Conservation (phyloP, 2,113 vertebrate genomes). For the Ranitomeya imitator region DNA sequence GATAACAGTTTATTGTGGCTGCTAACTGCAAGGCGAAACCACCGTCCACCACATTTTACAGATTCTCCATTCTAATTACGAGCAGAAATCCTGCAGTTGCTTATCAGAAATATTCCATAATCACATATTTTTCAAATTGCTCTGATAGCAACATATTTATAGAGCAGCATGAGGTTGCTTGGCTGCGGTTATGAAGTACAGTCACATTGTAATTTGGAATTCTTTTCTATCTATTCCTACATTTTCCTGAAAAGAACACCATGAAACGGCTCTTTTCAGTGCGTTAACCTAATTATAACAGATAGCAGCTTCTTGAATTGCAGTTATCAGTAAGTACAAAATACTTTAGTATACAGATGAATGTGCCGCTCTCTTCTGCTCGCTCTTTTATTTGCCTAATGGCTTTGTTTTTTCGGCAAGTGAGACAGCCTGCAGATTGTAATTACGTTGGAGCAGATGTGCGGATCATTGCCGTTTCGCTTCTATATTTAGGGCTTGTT, state of each 20-base stretch:
- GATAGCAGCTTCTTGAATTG: constrained; percentile 40
- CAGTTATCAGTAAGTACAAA: constrained; percentile 33
- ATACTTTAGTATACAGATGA: constrained; percentile 34
- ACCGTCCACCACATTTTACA: background rate
- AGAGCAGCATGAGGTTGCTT: background rate
- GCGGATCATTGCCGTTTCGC: constrained; percentile 8
- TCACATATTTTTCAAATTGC: background rate
- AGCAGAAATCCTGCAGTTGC: background rate
- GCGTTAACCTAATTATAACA: constrained; percentile 36
- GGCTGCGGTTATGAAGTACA: background rate
- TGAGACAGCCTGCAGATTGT: constrained; percentile 27
- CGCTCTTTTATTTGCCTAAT: constrained; percentile 18
- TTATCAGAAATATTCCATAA: constrained; percentile 13
- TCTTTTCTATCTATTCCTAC: background rate
- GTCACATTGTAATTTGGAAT: background rate
- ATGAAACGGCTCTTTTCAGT: background rate
- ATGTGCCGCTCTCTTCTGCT: background rate
- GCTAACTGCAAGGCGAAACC: background rate
- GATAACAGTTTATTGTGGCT: background rate
- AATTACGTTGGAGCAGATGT: constrained; percentile 26
- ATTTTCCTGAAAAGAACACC: background rate
- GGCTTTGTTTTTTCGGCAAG: constrained; percentile 24
- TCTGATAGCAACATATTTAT: background rate
- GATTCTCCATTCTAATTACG: background rate
- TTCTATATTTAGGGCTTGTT: constrained; percentile 34